Conservation (phyloP, 2,888 invertebrate genomes). For the Phania funesta region DNA sequence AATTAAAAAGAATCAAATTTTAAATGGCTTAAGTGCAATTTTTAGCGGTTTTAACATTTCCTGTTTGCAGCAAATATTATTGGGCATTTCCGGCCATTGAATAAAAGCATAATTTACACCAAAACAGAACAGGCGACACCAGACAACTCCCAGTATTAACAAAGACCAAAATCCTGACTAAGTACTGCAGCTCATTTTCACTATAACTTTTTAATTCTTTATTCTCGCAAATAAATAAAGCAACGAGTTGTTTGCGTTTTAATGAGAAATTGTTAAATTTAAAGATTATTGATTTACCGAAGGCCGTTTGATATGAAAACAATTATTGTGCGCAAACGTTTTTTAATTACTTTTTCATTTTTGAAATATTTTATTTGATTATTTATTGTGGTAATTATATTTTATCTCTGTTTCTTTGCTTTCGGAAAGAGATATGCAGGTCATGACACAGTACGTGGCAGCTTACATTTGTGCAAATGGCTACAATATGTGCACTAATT, state of each 20-base stretch:
- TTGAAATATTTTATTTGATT: slow-evolving; percentile 5
- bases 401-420: neutral
- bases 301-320: neutral
- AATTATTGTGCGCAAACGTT: slow-evolving; percentile 12
- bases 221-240: neutral
- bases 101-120: neutral
- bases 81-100: slow-evolving; percentile 10
- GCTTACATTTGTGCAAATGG: neutral
- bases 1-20: slow-evolving; percentile 64
- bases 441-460: neutral
- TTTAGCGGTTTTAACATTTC: slow-evolving; percentile 58
- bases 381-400: neutral
- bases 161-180: slow-evolving; percentile 1
- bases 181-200: slow-evolving; percentile 12
- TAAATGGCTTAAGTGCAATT: slow-evolving; percentile 58
- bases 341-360: slow-evolving; percentile 18
- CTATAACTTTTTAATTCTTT: neutral
- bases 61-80: slow-evolving; percentile 47
- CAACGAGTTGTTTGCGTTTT: neutral
- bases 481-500: slow-evolving; percentile 41
- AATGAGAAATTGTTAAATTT: neutral
- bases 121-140: neutral
- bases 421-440: neutral
- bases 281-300: slow-evolving; percentile 12
- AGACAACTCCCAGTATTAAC: neutral